Percentiles rank a stretch among this genome's conserved stretches.
These are phyloP conservation scores for Apostichopus parvimensis DNA, from an alignment of 35 echinoderm and acorn worm genomes.

Conservation along the genomic window DNA sequence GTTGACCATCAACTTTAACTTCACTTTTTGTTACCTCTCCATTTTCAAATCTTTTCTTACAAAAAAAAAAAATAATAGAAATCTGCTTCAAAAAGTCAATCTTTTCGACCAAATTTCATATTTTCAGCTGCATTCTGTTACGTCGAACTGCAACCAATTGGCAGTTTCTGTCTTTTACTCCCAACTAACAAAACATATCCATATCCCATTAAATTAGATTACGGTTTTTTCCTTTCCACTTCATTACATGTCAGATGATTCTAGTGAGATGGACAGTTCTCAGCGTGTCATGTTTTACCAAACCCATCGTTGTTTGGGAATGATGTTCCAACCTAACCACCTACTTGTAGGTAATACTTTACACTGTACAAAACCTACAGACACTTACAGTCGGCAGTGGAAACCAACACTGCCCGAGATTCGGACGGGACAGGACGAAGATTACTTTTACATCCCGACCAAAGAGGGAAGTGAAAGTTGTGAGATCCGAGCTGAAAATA, in stretches of 20 bases:
- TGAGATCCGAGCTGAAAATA: constrained; percentile 17
- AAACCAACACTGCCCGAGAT: background rate
- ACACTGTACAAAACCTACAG: background rate
- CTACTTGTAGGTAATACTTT: background rate
- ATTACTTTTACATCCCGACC: too few species aligned
- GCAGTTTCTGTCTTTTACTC: background rate
- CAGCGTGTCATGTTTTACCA: background rate
- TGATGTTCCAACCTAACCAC: background rate
- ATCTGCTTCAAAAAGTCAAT: background rate
- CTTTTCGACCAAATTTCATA: constrained; percentile 18
- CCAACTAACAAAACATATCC: background rate
- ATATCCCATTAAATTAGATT: background rate
- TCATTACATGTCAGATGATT: too few species aligned
- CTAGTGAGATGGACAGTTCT: too few species aligned
- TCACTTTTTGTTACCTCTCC: background rate
- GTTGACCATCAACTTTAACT: background rate
- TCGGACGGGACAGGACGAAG: background rate
- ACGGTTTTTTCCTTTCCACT: background rate
- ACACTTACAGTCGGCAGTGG: background rate
- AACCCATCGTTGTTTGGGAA: background rate
- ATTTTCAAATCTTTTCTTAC: constrained; percentile 5
- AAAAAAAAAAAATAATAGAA: background rate
- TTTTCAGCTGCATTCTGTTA: constrained; percentile 20
- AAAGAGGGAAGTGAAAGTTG: background rate
- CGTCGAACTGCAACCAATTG: background rate